A percentile compares a stretch with the other conserved stretches of the same genome.
Conservation (phyloP, 1,140 invertebrate species). For the Pogonomyrmex barbatus region DNA sequence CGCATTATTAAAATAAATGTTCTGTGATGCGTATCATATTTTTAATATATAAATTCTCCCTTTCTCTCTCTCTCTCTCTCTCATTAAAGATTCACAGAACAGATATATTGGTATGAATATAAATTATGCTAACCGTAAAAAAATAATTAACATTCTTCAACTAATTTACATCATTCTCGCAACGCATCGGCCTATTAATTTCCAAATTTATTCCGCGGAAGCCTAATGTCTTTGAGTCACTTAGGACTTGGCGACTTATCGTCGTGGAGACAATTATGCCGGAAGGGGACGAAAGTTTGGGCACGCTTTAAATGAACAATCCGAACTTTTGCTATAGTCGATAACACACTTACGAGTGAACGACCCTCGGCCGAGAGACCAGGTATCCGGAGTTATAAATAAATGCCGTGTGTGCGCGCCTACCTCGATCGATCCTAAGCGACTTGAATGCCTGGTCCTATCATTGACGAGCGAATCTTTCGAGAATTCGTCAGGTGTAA, state of each 20-base stretch:
- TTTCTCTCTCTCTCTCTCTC: not conserved
- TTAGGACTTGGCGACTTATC: not conserved
- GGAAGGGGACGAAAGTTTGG: not conserved
- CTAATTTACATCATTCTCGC: not conserved
- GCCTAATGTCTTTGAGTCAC: slow-evolving; percentile 24
- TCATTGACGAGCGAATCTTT: not conserved
- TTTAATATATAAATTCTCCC: not conserved
- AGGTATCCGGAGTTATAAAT: slow-evolving; percentile 47
- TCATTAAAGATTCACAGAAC: not conserved
- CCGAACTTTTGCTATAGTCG: slow-evolving; percentile 39
- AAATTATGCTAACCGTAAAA: not conserved
- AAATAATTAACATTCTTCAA: not conserved
- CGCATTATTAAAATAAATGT: slow-evolving; percentile 7
- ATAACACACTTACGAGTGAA: slow-evolving; percentile 56
- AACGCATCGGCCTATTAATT: not conserved
- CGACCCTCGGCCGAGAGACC: slow-evolving; percentile 35
- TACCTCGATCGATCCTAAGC: slow-evolving; percentile 42
- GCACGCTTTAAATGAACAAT: slow-evolving; percentile 41
- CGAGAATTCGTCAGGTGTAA: not conserved
- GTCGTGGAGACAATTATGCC: slow-evolving; percentile 3
- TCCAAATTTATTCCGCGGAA: not conserved
- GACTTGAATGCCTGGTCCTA: slow-evolving; percentile 35
- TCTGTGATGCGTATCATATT: not conserved
- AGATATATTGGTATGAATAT: not conserved
- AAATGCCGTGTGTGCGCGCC: slow-evolving; percentile 14